Base-by-base conservation (phyloP, 2,113 vertebrate species). In the Sapayoa aenigma region DNA sequence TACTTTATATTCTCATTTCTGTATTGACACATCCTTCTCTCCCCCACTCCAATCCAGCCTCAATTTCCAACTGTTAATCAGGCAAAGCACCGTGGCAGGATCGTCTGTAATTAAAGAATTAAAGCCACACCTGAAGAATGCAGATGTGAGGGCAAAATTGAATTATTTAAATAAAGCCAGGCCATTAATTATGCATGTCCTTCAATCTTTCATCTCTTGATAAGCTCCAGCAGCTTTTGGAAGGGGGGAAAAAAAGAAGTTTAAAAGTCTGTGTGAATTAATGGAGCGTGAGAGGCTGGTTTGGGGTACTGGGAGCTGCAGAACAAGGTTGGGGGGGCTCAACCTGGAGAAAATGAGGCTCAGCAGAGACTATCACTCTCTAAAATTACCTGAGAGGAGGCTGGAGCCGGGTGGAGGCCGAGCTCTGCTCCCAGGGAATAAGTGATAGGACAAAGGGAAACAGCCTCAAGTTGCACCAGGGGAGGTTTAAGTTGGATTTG, bases 81-180 rank as follows among this genome's bases (percentile, higher is more conserved):
- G 84, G 84, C 59, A 56, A 33, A 82, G 88, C 71, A 14, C 62
- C 35, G 68, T 60, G 50, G 84, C 74, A 59, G 7, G 9, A 86
- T 93, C 75, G 60, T 68, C 65, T 90, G 68, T 93, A 94, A 95
- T 96, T 95, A 91, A 90, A 84, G 92, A 95, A 96, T 94, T 95
- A 94, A 89, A 91, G 65, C 84, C 44, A 4, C 87, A 95, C 93
- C 93, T 94, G 91, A 55, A 50, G 83, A 94, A 95, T 87, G 89
- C 86, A 81, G 77, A 91, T 74, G 86, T 28, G 41, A 75, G 30
- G 67, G 80, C 72, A 66, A 94, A 94, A 84, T 78, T 81, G 78
- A 89, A 81, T 93, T 74, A 92, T 94, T 94, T 90, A 81, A 88
- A 86, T 80, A 93, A 78, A 65, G 46, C 69, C 37, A 81, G 84